Base-by-base conservation (phyloP, 1,140 invertebrate species). In the Diuraphis noxia region DNA sequence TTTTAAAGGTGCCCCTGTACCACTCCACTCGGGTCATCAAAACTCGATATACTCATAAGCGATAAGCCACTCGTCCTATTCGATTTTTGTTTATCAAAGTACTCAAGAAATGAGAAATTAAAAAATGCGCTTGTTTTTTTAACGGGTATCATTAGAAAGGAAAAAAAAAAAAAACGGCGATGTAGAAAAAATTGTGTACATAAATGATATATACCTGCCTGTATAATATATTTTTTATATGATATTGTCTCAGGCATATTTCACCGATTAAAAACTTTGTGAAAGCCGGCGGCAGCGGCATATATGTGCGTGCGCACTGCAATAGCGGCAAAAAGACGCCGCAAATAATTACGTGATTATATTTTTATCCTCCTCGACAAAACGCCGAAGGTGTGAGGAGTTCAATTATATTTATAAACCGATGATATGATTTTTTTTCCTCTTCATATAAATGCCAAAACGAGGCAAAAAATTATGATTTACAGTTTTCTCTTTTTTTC, bases 341-440 rank as follows among this genome's bases (percentile, higher is more conserved):
- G 88, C 88, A 41, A 46, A 90, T 90, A 90, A 90, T 90, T 90
- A 72, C 63, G 56, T 90, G 81, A 90, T 90, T 90, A 90, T 79
- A 49, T 79, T 90, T 90, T 43, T 90, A 90, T 90, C 63, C 41
- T 90, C 88, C 49, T 46, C 88, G 43, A 52, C 85, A 79, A 72
- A 40, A 82, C 40, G 38, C 81, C 38, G 40, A 79, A 90, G 88
- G 88, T 90, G 88, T 90, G 88, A 90, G 88, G 72, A 90, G 88
- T 43, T 90, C 88, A 90, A 90, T 90, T 90, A 90, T 79, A 63
- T 63, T 30, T 30, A 23, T 41, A 38, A 34, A 43, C n/a, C 30
- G 21, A 19, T 72, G n/a, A 46, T 90, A 41, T 40, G 36, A 88
- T 63, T 4, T 41, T 72, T 41, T 41, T 34, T 25, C 21, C 46